Evolutionary conservation across 2,888 invertebrate genomes (phyloP), one percentile per base, ranked within the genome.

Genomic region (Melolontha melolontha): DNA sequence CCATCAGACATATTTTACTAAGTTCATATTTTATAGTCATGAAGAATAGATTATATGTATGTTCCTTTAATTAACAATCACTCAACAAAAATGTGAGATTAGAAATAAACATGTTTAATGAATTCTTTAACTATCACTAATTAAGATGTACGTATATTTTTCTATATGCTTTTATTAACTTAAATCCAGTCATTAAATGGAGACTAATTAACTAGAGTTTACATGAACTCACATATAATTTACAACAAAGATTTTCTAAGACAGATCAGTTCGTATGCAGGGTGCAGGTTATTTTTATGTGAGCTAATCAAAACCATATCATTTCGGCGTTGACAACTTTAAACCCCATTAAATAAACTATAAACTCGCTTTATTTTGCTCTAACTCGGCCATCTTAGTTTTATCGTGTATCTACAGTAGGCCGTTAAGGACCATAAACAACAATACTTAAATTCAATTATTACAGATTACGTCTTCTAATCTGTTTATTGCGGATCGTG

Each of bases 241-340:
- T 41, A 27, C 42, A 44, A 27, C 22, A 50, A 17, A 22, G 50
- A n/a, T 29, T 16, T 40, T 17, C 39, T 34, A 54, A 39, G 16
- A 39, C 8, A 14, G 12, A 27, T 12, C 57, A n/a, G 42, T 14
- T 39, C 12, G 14, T 54, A 11, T 44, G 27, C 59, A 44, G 44
- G 50, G 66, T 51, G 42, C 40, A 50, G 16, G 66, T 66, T 50
- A 59, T 66, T 66, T 66, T 66, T 66, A 66, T 51, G 59, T 47
- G 34, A 59, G 50, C 59, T 59, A 66, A 66, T 66, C 66, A 76
- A 75, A 75, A 76, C 76, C 77, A 75, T 77, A 78, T 78, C 77
- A 75, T 76, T 77, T 76, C 75, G 57, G 75, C 78, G 79, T 77
- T 79, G 79, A 79, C 79, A 78, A 79, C 77, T 79, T 79, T 79